Evolutionary conservation across 2,888 invertebrate genomes (phyloP).

Genomic region (Athrips mouffetella): DNA sequence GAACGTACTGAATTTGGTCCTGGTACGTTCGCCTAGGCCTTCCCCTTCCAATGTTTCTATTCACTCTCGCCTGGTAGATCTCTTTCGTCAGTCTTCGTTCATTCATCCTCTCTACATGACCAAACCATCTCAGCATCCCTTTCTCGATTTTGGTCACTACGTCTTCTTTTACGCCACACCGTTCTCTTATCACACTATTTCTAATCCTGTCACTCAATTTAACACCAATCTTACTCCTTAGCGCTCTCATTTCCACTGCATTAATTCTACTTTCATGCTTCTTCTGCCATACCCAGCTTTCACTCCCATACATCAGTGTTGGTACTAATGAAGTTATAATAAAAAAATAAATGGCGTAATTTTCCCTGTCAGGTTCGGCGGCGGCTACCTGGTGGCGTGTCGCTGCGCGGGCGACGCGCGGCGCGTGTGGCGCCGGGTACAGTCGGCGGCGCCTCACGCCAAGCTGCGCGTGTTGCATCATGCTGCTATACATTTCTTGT

Average conservation of each 20-base stretch:
- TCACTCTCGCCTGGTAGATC: too few species aligned
- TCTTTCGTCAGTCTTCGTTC: too few species aligned
- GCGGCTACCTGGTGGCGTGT: conserved; percentile 72
- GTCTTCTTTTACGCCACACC: too few species aligned
- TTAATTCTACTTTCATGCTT: background rate
- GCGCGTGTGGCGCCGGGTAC: conserved; percentile 47
- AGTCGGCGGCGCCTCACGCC: conserved; percentile 46
- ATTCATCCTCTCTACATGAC: too few species aligned
- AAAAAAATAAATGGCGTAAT: background rate
- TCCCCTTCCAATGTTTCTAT: too few species aligned
- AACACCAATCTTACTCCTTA: too few species aligned
- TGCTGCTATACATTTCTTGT: conserved; percentile 62
- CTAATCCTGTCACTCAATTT: too few species aligned
- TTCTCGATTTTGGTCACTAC: too few species aligned
- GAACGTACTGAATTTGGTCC: too few species aligned
- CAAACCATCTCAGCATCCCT: too few species aligned
- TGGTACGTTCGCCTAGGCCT: too few species aligned
- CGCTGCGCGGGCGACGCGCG: conserved; percentile 30
- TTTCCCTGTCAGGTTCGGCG: conserved; percentile 69
- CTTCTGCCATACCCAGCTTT: background rate
- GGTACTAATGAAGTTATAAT: background rate
- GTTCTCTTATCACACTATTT: too few species aligned
- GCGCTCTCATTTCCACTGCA: background rate
- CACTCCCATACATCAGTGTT: background rate
- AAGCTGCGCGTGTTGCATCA: conserved; percentile 58